These are phyloP conservation scores for Muricea muricata DNA, from an alignment of 92 coral and sea anemone species.

Conservation along the genomic window DNA sequence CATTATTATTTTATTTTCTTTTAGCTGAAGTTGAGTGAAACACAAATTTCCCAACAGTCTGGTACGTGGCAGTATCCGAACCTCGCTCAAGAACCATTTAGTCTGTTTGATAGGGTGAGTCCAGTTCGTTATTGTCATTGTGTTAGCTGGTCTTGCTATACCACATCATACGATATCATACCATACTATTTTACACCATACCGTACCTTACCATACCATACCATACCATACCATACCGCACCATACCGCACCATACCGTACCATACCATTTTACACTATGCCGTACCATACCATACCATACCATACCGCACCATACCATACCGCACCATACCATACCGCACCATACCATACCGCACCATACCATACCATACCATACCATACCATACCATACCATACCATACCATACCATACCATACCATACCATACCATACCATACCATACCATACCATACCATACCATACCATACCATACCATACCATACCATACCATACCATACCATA, in stretches of 20 bases:
- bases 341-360: background rate
- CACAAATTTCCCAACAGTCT: conserved; percentile 61
- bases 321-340: background rate
- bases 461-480: too few species aligned
- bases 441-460: background rate
- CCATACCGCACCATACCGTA: background rate
- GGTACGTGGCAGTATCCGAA: conserved; percentile 71
- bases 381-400: background rate
- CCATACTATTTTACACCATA: background rate
- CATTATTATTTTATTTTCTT: background rate
- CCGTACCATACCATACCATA: background rate
- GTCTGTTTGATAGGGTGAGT: conserved; percentile 69
- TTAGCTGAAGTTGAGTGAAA: conserved; percentile 79
- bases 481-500: background rate
- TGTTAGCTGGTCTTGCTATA: background rate
- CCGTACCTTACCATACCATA: background rate
- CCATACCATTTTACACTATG: background rate
- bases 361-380: background rate
- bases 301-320: background rate
- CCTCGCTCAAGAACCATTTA: conserved; percentile 42
- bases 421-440: background rate
- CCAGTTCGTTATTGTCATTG: background rate
- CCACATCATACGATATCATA: background rate
- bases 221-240: conserved; percentile 1
- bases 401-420: background rate